Base-by-base conservation (phyloP, 2,797 vertebrate species). In the Sebastes cheni region DNA sequence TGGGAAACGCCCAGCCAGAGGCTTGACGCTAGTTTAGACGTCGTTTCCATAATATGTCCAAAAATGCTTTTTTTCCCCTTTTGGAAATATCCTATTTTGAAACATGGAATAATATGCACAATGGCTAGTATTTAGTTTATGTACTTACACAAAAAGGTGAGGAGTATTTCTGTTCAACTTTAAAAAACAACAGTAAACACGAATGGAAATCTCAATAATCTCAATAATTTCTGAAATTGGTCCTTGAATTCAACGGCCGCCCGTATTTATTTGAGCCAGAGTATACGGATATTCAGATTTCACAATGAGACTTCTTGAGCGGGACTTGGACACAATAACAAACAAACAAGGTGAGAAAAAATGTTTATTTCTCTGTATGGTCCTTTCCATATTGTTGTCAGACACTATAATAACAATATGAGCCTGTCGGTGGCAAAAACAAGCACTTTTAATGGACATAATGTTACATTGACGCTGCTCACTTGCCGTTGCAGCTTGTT, bases 41-140 rank as follows among this genome's bases (percentile, higher is more conserved):
- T 50, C 0, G 46, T 0, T 50, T 50, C 46, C 42, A 46, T 46
- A 46, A 2, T 46, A 0, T 18, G 16, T 46, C 16, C 42, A 46
- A 46, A 46, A 46, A 46, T 3, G 6, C 14, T 42, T 42, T 46
- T 36, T 46, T 7, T 1, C 42, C 5, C 42, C 16, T 46, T 46
- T 50, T 18, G 46, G 46, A 50, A 50, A 50, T 50, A 64, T 13
- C 10, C 54, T 27, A 25, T n/a, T 58, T 25, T 58, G 0, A 70
- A 55, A 25, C 27, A 70, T 20, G 6, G 61, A 39, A 23, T 36
- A 64, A 39, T 69, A 34, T 42, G 4, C 55, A 27, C 32, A 58
- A 39, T 16, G 10, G 32, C 56, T 72, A 7, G 56, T 22, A 39
- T 59, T 42, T 72, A 16, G 20, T 29, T 56, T 58, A 42, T 22